Base-by-base conservation (phyloP, 2,113 vertebrate species). In the Brachyistius frenatus region DNA sequence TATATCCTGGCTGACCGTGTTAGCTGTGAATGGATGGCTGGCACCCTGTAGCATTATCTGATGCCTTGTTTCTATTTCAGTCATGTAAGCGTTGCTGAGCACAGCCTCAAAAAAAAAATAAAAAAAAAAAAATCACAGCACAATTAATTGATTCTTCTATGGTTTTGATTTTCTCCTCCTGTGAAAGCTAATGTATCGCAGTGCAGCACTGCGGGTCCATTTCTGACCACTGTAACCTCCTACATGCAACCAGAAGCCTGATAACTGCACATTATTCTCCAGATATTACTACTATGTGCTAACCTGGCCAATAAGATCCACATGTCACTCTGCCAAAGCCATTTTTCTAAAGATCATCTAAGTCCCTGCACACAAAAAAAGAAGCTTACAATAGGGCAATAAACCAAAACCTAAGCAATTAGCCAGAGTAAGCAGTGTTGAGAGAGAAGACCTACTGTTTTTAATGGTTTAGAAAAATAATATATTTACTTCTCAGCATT, bases 31-130 rank as follows among this genome's bases (percentile, higher is more conserved):
- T 16, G 54, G 76, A 78, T 31, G 69, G 83, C 75, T 54, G 58
- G 35, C 67, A 81, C 84, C 90, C 89, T 78, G 84, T 82, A 91
- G 93, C 86, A 61, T 74, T 91, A 91, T 91, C 77, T 69, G 85
- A 88, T 78, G 85, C 85, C 46, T 54, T 57, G 63, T 82, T 90
- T 87, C 91, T 83, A 91, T 91, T 91, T 91, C 81, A 79, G 86
- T 86, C 84, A 35, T 58, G 77, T 67, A 67, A 81, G 85, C 76
- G 60, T 85, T 3, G 32, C 74, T 50, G 83, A 78, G 62, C 73
- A 47, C 77, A 75, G 69, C 35, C 69, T 33, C 23, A 64, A 55
- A 44, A 14, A 64, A 35, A 49, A 16, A 67, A 58, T 33, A 31
- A 46, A 60, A 60, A 55, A 80, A 56, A 78, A 57, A 70, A 73